Conservation (phyloP, 2,797 vertebrate species). For the Cephalopachus bancanus region DNA sequence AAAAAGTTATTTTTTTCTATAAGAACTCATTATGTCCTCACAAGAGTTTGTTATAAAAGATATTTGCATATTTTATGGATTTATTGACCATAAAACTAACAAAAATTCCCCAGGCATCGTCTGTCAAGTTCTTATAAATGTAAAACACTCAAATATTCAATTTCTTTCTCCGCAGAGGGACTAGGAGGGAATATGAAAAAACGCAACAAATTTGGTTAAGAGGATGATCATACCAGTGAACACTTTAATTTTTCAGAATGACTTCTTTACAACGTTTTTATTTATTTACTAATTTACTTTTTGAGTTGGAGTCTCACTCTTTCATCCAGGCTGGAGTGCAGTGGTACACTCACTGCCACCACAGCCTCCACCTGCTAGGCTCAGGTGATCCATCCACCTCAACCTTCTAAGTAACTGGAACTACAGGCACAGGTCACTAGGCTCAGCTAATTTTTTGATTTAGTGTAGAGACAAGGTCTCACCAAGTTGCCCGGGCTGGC, state of each 20-base stretch:
- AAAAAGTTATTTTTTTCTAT: neutral
- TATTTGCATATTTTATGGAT: neutral
- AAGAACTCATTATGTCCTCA: neutral
- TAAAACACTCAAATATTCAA: neutral
- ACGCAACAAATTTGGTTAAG: neutral
- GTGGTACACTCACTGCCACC: too few relatives aligned
- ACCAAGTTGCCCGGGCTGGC: too few relatives aligned
- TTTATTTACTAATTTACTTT: too few relatives aligned
- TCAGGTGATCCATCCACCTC: too few relatives aligned
- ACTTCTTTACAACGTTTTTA: neutral
- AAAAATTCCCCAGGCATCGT: neutral
- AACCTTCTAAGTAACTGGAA: too few relatives aligned
- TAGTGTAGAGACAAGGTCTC: too few relatives aligned
- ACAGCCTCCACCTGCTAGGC: too few relatives aligned
- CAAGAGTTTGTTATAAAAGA: neutral
- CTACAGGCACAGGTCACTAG: too few relatives aligned
- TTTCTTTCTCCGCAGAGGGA: neutral
- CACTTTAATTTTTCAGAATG: conserved; percentile 36
- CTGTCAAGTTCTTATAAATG: neutral
- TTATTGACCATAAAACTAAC: conserved; percentile 1
- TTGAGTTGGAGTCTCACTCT: too few relatives aligned
- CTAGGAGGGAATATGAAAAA: neutral
- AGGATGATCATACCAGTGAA: neutral
- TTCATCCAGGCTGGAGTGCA: too few relatives aligned
- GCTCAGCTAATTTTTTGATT: too few relatives aligned